phyloP scores from a whole-genome alignment of 2,888 invertebrate species.

The Lamproptera curius region DNA sequence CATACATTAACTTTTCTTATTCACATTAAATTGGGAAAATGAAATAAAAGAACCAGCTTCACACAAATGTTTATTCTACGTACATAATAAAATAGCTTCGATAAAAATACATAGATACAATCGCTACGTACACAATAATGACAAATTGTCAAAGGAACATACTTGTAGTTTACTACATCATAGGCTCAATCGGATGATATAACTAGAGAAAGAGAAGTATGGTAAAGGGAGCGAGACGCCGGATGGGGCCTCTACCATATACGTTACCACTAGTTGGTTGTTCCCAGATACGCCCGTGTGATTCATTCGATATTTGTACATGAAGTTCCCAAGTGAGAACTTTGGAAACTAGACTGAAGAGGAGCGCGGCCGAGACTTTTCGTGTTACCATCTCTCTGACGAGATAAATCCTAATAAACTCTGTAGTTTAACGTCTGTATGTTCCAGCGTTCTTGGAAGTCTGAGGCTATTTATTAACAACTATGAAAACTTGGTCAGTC shows the following conservation, averaged over 20 bases:
- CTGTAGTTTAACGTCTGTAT: too few species aligned
- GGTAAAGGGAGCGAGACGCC: too few species aligned
- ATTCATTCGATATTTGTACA: not conserved
- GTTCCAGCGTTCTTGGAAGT: too few species aligned
- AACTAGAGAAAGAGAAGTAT: constrained; percentile 2
- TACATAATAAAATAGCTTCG: constrained; percentile 29
- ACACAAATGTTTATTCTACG: constrained; percentile 32
- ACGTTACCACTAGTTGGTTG: not conserved
- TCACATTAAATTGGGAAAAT: too few species aligned
- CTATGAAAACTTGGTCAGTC: too few species aligned
- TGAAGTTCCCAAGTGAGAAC: too few species aligned
- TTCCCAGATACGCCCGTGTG: not conserved
- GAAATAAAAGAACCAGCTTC: constrained; percentile 17
- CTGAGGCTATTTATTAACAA: too few species aligned
- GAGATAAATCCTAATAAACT: too few species aligned
- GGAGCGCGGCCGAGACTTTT: not conserved
- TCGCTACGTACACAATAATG: constrained; percentile 8
- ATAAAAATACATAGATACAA: constrained; percentile 27
- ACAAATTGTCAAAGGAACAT: constrained; percentile 14
- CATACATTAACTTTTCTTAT: too few species aligned
- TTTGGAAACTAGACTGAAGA: too few species aligned
- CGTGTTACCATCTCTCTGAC: not conserved
- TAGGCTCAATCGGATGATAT: not conserved
- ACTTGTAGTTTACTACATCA: not conserved
- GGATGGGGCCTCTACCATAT: not conserved